These are phyloP conservation scores for Drepana falcataria DNA, from an alignment of 2,888 invertebrate species.

Conservation along the genomic window DNA sequence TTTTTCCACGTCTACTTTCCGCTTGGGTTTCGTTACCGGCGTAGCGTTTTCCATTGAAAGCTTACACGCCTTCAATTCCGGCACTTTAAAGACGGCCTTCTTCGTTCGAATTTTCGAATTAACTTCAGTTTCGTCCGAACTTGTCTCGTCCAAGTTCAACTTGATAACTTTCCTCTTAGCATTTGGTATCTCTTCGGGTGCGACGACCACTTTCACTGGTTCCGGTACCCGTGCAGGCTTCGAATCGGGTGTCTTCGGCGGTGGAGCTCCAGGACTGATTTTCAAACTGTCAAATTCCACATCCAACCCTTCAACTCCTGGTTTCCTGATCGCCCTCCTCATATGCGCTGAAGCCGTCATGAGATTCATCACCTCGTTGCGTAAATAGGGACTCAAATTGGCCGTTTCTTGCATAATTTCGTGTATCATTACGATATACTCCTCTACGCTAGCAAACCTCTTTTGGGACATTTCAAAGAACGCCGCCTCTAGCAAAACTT, in stretches of 20 bases:
- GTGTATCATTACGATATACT: constrained; percentile 42
- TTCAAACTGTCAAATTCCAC: constrained; percentile 39
- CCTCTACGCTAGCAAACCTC: constrained; percentile 37
- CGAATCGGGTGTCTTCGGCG: constrained; percentile 38
- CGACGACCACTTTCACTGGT: constrained; percentile 28
- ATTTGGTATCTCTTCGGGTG: constrained; percentile 52
- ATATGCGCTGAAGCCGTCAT: constrained; percentile 41
- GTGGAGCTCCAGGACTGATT: constrained; percentile 26
- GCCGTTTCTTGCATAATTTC: constrained; percentile 38
- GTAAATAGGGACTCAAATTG: constrained; percentile 27
- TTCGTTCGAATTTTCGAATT: constrained; percentile 15
- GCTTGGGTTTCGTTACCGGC: constrained; percentile 18
- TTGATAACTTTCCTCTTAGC: constrained; percentile 46
- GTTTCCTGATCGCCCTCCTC: constrained; percentile 23
- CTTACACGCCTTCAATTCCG: constrained; percentile 40
- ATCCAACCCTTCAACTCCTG: constrained; percentile 24
- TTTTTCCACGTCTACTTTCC: not conserved
- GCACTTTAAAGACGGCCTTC: constrained; percentile 50
- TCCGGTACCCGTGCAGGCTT: constrained; percentile 30
- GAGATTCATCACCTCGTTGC: constrained; percentile 50
- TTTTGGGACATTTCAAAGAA: constrained; percentile 44
- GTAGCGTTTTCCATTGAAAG: constrained; percentile 48
- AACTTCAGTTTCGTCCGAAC: constrained; percentile 25
- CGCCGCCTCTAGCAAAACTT: constrained; percentile 45
- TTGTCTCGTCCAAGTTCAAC: constrained; percentile 44